A percentile compares a stretch with the other conserved stretches of the same genome.
These are phyloP conservation scores for Drosophila atripex DNA, from an alignment of 2,888 invertebrate species.

Conservation along the genomic window DNA sequence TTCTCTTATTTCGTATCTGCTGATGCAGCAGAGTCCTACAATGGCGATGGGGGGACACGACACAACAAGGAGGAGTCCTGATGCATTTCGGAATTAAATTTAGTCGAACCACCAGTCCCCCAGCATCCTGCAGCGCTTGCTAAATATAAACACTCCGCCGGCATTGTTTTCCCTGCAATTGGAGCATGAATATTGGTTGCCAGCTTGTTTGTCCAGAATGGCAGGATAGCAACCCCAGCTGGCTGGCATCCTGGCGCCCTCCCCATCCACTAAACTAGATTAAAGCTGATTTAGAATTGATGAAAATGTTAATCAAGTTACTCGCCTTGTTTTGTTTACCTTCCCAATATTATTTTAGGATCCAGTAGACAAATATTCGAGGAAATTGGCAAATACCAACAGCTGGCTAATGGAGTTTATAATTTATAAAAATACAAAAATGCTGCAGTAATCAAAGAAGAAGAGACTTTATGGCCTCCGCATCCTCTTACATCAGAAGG, in stretches of 20 bases:
- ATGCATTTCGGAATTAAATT: slow-evolving; percentile 45
- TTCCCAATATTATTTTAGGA: slow-evolving; percentile 1
- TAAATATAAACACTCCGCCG: slow-evolving; percentile 71
- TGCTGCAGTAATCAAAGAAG: not conserved
- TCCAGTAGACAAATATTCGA: not conserved
- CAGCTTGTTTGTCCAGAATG: slow-evolving; percentile 28
- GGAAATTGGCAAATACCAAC: not conserved
- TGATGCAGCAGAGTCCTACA: slow-evolving; percentile 55
- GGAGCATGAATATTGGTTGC: slow-evolving; percentile 75
- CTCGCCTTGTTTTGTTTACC: not conserved
- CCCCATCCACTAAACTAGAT: slow-evolving; percentile 30
- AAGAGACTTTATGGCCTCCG: slow-evolving; percentile 1
- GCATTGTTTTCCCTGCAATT: slow-evolving; percentile 75
- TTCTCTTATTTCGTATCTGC: slow-evolving; percentile 40
- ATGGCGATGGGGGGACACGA: slow-evolving; percentile 7
- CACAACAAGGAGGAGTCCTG: slow-evolving; percentile 19
- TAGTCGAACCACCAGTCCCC: slow-evolving; percentile 4
- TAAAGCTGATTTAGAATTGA: slow-evolving; percentile 25
- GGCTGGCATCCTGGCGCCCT: slow-evolving; percentile 7
- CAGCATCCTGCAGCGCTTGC: slow-evolving; percentile 56
- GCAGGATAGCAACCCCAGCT: slow-evolving; percentile 8
- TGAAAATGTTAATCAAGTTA: slow-evolving; percentile 17
- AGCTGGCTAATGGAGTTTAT: too few relatives aligned
- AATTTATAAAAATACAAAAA: too few relatives aligned
- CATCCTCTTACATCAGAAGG: slow-evolving; percentile 34